Conservation (phyloP, 2,888 invertebrate species). For the Eupeodes latifasciatus region DNA sequence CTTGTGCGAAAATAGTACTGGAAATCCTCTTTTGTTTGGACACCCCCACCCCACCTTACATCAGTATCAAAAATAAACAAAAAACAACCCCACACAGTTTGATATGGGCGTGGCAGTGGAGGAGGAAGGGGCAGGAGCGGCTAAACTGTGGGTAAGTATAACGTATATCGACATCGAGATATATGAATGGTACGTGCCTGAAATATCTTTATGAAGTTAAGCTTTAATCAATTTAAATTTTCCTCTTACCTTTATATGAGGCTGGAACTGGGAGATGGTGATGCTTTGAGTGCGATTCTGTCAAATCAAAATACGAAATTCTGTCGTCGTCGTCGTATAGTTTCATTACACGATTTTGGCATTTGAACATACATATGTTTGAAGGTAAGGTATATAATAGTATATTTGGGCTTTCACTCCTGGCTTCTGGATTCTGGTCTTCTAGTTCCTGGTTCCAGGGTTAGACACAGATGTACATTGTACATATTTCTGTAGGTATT, state of each 20-base stretch:
- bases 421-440: slow-evolving; percentile 5
- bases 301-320: slow-evolving; percentile 35
- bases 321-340: slow-evolving; percentile 10
- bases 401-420: slow-evolving; percentile 4
- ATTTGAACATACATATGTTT: slow-evolving; percentile 10
- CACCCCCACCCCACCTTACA: not conserved
- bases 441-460: not conserved
- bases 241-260: slow-evolving; percentile 21
- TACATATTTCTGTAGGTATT: not conserved
- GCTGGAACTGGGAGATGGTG: too few relatives aligned
- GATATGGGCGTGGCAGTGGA: not conserved
- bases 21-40: slow-evolving; percentile 51
- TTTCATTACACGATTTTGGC: slow-evolving; percentile 40
- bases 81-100: not conserved
- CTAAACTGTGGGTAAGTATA: not conserved
- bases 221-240: slow-evolving; percentile 67
- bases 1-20: not conserved
- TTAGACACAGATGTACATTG: slow-evolving; percentile 1
- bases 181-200: slow-evolving; percentile 49
- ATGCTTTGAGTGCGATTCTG: slow-evolving; percentile 15
- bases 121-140: not conserved
- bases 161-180: slow-evolving; percentile 1
- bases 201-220: slow-evolving; percentile 62
- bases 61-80: slow-evolving; percentile 44
- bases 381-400: not conserved